Conservation (phyloP, 2,888 invertebrate genomes). For the Dasysyrphus tricinctus region DNA sequence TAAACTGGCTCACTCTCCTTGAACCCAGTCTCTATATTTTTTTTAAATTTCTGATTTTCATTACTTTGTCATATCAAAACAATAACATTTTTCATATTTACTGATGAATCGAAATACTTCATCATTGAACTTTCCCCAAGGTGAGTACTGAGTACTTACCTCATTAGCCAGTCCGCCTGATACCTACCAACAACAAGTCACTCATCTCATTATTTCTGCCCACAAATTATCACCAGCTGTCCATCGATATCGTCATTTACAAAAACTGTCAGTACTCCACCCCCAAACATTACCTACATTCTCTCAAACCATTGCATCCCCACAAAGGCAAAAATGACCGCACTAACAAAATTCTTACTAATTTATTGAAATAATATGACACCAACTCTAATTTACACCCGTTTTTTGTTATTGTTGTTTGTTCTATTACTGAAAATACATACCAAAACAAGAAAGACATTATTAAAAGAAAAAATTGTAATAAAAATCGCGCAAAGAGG, state of each 20-base stretch:
- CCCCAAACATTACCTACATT: neutral
- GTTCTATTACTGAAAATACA: conserved; percentile 59
- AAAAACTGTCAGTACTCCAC: conserved; percentile 5
- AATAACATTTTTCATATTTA: neutral
- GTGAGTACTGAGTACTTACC: conserved; percentile 25
- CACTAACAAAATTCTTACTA: conserved; percentile 54
- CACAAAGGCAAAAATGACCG: conserved; percentile 42
- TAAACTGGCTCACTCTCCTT: neutral
- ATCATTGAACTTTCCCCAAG: conserved; percentile 8
- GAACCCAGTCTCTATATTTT: neutral
- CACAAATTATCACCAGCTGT: conserved; percentile 29
- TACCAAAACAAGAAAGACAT: conserved; percentile 21
- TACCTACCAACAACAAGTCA: conserved; percentile 7
- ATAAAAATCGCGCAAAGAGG: conserved; percentile 15
- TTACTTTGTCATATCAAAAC: neutral
- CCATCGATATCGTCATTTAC: conserved; percentile 25
- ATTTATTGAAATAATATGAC: conserved; percentile 73
- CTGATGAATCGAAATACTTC: neutral
- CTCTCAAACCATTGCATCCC: neutral
- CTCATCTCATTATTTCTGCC: conserved; percentile 54
- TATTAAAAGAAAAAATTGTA: conserved; percentile 15
- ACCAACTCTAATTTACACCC: conserved; percentile 65
- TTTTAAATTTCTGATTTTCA: neutral
- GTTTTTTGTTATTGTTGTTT: conserved; percentile 48
- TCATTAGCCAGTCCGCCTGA: conserved; percentile 44